Base-by-base conservation (phyloP, 2,888 invertebrate species). In the Habroteleia sp. region DNA sequence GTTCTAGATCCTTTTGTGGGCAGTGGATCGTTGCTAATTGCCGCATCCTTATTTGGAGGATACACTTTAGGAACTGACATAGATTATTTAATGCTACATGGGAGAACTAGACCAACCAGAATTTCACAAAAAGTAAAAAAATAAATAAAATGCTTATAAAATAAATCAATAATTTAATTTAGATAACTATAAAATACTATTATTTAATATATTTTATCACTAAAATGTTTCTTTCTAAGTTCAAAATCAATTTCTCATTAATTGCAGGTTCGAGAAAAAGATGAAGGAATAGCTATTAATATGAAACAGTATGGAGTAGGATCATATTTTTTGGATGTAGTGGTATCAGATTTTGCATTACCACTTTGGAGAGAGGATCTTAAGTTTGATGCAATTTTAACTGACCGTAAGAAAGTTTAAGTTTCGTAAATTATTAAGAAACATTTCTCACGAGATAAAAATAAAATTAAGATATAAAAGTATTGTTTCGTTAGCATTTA, bases 1-100 rank as follows among this genome's bases (percentile, higher is more conserved):
- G 93, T 97, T 25, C 91, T 96, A 25, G 99, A 99, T 89, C 99
- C 99, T 0, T 99, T 99, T 90, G 98, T 96, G 1, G 98, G 96
- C 37, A 93, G 93, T 0, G 95, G 96, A 0, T 96, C 96, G 0
- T 86, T 98, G 37, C 89, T 97, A 27, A 94, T 98, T 0, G 93
- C 97, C 35, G 96, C 96, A 1, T 96, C 97, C 3, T 93, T 96
- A 87, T 97, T 96, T 90, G 97, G 97, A 76, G 93, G 91, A 0
- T 94, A 94, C 84, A 96, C 97, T 11, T 90, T 95, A 82, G 98
- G 98, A 2, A 93, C 95, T 0, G 98, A 98, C 83, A 97, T 99
- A 62, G 98, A 99, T 90, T 99, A 93, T 89, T 91, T 97, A 89
- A 96, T 97, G 93, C 89, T 99, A 2, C 97, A 98, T 89, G 98